Evolutionary conservation across 1,140 invertebrate genomes (phyloP), one percentile per base, ranked within the genome.

Genomic region (Bombus balteatus): DNA sequence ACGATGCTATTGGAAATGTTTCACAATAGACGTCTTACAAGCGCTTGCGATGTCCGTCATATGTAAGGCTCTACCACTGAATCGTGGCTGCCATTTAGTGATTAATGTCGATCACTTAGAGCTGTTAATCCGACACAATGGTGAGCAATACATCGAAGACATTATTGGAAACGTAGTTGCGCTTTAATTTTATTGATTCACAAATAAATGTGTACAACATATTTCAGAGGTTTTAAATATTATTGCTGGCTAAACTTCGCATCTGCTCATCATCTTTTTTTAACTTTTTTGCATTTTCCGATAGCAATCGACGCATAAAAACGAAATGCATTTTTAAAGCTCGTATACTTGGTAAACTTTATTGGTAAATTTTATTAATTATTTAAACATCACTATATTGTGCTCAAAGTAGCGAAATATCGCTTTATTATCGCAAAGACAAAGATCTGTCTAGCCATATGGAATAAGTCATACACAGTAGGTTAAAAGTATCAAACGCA

Each of bases 251-350:
- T 18, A 5, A 47, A 6, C 5, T 47, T 47, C 47, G 47, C 0
- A 0, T 47, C 43, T 47, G 15, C 15, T 15, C 43, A 18, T 47
- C 5, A 1, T 18, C 1, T 0, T 6, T 6, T 6, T 6, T 53
- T 22, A 53, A 53, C 47, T 53, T 22, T 53, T 53, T 53, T 53
- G 5, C 0, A 53, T 53, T 18, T 53, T 53, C 18, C 2, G 5
- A 18, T 6, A 5, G 0, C 5, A 18, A 0, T 18, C 5, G 18
- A 47, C 0, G 1, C 0, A 47, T 47, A 18, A 18, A 18, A 0
- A 6, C 5, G 1, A 18, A 18, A 53, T 53, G 1, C 32, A 32
- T 32, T 32, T 32, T 32, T 32, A 32, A 32, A 32, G 32, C 32
- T 32, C 32, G 32, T 32, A 32, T 32, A 32, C 32, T 32, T 32